Conservation (phyloP, 23 tunicate species). For the Phallusia fumigata region DNA sequence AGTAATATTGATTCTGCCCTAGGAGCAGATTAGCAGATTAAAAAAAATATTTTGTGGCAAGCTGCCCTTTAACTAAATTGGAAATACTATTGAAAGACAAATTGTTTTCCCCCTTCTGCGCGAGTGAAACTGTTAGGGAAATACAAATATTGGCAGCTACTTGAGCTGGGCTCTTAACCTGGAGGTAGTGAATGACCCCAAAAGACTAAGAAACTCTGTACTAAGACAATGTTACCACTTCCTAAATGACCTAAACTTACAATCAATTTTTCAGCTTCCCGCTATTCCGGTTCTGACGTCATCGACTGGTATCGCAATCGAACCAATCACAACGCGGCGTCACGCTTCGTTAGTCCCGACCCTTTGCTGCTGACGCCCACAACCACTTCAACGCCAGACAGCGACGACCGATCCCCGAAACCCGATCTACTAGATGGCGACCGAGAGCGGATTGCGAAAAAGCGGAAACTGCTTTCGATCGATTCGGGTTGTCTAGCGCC, state of each 20-base stretch:
- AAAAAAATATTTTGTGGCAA: no score
- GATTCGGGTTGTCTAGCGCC: neutral
- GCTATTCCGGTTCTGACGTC: neutral
- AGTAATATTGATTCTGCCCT: no score
- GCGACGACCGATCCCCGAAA: neutral
- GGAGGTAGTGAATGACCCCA: neutral
- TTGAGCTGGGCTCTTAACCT: neutral
- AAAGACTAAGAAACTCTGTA: neutral
- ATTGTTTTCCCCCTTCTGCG: neutral
- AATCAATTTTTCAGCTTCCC: neutral
- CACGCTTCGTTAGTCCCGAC: neutral
- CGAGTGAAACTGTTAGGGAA: neutral
- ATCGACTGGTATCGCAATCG: neutral
- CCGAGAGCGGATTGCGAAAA: neutral
- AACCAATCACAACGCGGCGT: neutral
- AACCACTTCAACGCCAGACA: neutral
- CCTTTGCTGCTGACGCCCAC: neutral
- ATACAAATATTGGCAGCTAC: neutral
- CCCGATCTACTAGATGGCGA: neutral
- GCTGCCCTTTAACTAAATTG: no score
- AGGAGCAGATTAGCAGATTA: no score
- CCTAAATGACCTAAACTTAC: neutral
- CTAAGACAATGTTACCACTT: neutral
- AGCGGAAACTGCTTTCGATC: neutral
- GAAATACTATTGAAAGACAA: neutral